Evolutionary conservation across 2,113 vertebrate genomes (phyloP).

Genomic region (Haemorhous mexicanus): DNA sequence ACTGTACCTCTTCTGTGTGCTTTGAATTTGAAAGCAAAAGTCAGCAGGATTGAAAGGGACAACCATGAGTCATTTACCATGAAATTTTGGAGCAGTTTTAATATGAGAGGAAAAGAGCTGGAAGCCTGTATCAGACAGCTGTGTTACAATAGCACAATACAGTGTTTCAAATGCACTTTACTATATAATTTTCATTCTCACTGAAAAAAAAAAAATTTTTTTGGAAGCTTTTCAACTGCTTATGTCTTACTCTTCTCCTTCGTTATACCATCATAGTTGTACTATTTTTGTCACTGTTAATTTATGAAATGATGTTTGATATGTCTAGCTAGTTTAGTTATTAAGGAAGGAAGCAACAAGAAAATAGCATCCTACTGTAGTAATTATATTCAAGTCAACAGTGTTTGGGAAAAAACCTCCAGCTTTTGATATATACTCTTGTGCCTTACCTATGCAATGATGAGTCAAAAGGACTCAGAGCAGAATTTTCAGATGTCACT

Average conservation of each 20-base stretch:
- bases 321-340: not conserved
- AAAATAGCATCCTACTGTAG: not conserved
- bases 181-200: not conserved
- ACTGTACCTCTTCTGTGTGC: not conserved
- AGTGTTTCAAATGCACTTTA: not conserved
- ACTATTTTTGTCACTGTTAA: not conserved
- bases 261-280: not conserved
- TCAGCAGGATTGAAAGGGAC: slow-evolving; percentile 1
- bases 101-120: not conserved
- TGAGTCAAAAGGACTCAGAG: not conserved
- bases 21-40: slow-evolving; percentile 11
- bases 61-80: not conserved
- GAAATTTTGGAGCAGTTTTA: slow-evolving; percentile 19
- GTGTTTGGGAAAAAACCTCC: not conserved
- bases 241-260: not conserved
- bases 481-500: not conserved
- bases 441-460: not conserved
- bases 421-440: not conserved
- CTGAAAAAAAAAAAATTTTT: not conserved
- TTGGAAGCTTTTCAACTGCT: not conserved
- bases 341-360: not conserved
- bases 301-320: slow-evolving; percentile 6
- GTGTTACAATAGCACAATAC: not conserved
- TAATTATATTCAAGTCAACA: not conserved
- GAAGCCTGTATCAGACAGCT: not conserved